Evolutionary conservation across 2,797 vertebrate species (phyloP).

Genomic region (Tamandua tetradactyla): DNA sequence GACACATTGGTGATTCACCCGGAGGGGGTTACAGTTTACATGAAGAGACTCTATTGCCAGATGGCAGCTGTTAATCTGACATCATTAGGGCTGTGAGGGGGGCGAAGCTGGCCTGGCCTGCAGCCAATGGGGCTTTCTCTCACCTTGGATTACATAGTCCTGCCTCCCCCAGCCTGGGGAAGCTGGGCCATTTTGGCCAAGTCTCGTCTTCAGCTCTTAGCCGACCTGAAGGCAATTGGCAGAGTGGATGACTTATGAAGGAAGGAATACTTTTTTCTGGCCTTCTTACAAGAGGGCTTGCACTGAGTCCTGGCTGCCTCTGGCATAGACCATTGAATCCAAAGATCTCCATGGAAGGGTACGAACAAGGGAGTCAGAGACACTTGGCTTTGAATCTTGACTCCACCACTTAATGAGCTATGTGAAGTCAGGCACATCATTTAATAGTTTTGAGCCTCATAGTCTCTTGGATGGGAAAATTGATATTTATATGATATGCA

Average conservation of each 20-base stretch:
- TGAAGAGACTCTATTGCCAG: conserved; percentile 58
- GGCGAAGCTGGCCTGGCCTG: conserved; percentile 21
- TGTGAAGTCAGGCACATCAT: accelerated
- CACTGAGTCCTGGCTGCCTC: not conserved
- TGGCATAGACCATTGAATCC: too few species aligned
- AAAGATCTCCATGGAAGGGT: accelerated
- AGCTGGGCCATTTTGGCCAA: not conserved
- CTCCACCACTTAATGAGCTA: not conserved
- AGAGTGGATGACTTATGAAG: not conserved
- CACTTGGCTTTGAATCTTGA: not conserved
- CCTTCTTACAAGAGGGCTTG: not conserved
- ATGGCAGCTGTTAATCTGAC: conserved; percentile 69
- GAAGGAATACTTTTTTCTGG: not conserved
- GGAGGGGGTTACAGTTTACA: not conserved
- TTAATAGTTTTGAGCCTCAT: not conserved
- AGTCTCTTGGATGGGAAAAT: not conserved
- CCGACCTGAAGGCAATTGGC: not conserved
- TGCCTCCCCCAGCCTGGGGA: not conserved
- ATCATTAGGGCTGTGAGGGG: not conserved
- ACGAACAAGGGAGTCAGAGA: not conserved
- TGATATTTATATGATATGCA: not conserved
- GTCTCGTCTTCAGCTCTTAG: not conserved
- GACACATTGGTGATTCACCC: not conserved
- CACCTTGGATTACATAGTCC: not conserved
- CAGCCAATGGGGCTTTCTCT: conserved; percentile 34